These are phyloP conservation scores for Coecobrya sp. DNA, from an alignment of 2,888 invertebrate genomes.

Conservation along the genomic window DNA sequence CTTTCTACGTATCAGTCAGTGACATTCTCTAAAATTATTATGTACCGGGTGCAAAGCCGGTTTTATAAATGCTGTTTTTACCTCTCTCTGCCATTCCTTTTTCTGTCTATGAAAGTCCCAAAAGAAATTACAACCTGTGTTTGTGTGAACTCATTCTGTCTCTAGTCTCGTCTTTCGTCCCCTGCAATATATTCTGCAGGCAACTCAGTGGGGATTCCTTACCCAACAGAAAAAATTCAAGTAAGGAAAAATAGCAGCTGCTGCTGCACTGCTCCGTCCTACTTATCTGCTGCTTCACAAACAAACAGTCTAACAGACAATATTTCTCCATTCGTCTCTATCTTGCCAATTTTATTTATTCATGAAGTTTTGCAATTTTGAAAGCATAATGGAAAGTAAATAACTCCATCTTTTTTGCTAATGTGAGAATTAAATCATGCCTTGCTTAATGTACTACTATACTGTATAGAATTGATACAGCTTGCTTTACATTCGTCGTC, in stretches of 20 bases:
- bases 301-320: background rate
- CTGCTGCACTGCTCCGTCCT: background rate
- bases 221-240: background rate
- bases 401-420: background rate
- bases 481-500: background rate
- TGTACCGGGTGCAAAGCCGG: conserved; percentile 18
- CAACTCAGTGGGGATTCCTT: background rate
- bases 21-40: conserved; percentile 27
- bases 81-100: background rate
- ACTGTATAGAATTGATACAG: background rate
- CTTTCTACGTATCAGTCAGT: conserved; percentile 5
- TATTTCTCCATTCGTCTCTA: conserved; percentile 21
- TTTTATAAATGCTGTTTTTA: conserved; percentile 13
- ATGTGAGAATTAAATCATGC: conserved; percentile 20
- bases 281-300: background rate
- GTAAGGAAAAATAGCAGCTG: background rate
- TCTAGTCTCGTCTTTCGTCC: background rate
- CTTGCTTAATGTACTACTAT: background rate
- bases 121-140: conserved; percentile 43
- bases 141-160: conserved; percentile 15
- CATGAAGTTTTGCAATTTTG: conserved; percentile 53
- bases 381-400: conserved; percentile 50
- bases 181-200: background rate
- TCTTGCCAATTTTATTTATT: conserved; percentile 59
- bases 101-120: background rate